A percentile compares a stretch with the other conserved stretches of the same genome.
These are phyloP conservation scores for Ramphastos sulfuratus DNA, from an alignment of 2,113 vertebrate genomes.

Conservation along the genomic window DNA sequence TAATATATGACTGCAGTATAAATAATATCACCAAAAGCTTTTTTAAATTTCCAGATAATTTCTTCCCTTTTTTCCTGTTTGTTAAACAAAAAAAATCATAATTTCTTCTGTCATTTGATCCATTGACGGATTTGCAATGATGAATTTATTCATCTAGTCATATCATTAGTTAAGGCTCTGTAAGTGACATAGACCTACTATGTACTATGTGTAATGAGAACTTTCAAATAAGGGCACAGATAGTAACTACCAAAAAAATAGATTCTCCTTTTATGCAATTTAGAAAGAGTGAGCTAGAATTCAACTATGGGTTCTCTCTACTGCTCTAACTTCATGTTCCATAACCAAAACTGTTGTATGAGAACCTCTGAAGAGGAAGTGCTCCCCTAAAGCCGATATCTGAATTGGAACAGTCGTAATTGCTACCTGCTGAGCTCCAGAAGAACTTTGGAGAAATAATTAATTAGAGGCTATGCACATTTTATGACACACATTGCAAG, in stretches of 20 bases:
- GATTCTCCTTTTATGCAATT: neutral
- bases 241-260: neutral
- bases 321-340: neutral
- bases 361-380: neutral
- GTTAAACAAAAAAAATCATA: neutral
- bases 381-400: neutral
- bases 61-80: neutral
- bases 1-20: neutral
- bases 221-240: neutral
- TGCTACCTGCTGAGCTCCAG: neutral
- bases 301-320: neutral
- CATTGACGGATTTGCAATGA: neutral
- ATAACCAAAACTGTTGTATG: neutral
- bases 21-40: neutral
- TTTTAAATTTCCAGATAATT: neutral
- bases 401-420: neutral
- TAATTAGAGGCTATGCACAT: neutral
- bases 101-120: neutral
- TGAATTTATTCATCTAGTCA: neutral
- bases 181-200: neutral
- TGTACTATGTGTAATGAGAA: neutral
- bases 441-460: neutral
- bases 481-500: neutral
- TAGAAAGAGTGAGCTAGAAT: neutral
- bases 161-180: neutral